These are phyloP conservation scores for Hydraecia micacea DNA, from an alignment of 2,888 invertebrate genomes.

Conservation along the genomic window DNA sequence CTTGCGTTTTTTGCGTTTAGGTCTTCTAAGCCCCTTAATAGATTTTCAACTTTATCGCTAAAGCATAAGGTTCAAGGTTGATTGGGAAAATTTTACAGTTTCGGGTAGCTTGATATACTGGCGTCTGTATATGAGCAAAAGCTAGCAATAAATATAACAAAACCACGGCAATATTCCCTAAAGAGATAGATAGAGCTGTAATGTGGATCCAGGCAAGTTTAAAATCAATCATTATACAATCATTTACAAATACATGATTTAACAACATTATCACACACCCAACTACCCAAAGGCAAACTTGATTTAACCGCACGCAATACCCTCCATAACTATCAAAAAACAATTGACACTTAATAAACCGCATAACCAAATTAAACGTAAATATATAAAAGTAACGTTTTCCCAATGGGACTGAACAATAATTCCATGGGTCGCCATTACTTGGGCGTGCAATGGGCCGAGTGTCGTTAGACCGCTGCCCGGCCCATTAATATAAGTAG, in stretches of 20 bases:
- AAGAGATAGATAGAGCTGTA: background rate
- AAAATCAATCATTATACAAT: background rate
- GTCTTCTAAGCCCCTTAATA: no score
- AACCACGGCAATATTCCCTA: background rate
- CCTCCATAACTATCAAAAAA: slow-evolving; percentile 14
- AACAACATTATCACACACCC: background rate
- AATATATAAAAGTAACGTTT: slow-evolving; percentile 44
- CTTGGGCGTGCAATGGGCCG: slow-evolving; percentile 76
- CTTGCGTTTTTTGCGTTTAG: no score
- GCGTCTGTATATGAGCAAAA: no score
- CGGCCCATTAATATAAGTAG: slow-evolving; percentile 75
- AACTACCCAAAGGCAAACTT: background rate
- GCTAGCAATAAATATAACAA: background rate
- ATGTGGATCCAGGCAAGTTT: background rate
- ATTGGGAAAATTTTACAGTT: no score
- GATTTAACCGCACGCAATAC: background rate
- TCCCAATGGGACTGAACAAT: slow-evolving; percentile 71
- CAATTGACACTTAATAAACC: slow-evolving; percentile 44
- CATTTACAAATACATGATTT: background rate
- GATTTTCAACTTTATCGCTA: no score
- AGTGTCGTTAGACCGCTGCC: slow-evolving; percentile 72
- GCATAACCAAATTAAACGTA: slow-evolving; percentile 20
- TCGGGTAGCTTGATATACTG: no score
- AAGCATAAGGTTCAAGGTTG: no score
- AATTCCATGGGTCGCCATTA: slow-evolving; percentile 76